These are phyloP conservation scores for Ctenomys sociabilis DNA, from an alignment of 2,113 vertebrate species.

Conservation along the genomic window DNA sequence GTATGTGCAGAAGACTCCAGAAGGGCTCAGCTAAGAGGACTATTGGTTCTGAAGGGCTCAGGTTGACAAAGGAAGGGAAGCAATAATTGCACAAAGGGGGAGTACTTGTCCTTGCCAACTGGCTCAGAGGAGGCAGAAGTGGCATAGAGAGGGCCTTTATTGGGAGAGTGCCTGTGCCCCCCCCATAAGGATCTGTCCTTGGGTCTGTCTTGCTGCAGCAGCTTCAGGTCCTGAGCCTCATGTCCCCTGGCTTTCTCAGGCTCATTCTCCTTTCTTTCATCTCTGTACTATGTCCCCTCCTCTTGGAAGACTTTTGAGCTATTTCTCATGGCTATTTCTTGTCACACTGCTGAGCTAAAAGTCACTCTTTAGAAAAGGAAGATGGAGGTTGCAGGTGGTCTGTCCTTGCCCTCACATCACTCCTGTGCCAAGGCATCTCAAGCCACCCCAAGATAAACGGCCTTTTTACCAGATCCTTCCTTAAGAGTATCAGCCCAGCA, in stretches of 20 bases:
- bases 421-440: background rate
- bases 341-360: background rate
- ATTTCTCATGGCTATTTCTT: background rate
- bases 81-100: background rate
- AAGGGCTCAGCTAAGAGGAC: background rate
- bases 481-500: background rate
- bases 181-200: too few relatives aligned
- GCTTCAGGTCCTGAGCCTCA: background rate
- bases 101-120: background rate
- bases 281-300: background rate
- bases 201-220: background rate
- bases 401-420: rapidly evolving
- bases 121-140: background rate
- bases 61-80: background rate
- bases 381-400: background rate
- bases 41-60: background rate
- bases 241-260: background rate
- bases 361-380: background rate
- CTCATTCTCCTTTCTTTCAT: rapidly evolving
- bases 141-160: background rate
- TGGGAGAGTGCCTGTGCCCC: rapidly evolving
- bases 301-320: background rate
- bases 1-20: background rate
- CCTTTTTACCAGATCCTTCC: background rate
- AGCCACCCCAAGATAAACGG: background rate